Evolutionary conservation across 2,888 invertebrate species (phyloP), one percentile per base, ranked within the genome.

Genomic region (Drosophila trichaetosa): DNA sequence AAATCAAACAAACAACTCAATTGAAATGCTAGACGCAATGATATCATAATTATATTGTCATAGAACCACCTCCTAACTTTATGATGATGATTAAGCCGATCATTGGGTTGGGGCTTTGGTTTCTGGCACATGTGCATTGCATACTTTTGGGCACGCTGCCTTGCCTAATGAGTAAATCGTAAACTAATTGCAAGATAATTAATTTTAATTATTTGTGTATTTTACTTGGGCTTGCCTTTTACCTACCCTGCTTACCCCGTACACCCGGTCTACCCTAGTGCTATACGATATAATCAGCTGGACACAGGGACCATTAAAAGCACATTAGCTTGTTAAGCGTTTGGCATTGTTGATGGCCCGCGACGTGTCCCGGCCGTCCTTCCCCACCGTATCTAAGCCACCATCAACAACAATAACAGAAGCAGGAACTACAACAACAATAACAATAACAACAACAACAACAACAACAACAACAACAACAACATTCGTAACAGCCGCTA

Each of bases 181-280:
- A 80, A 88, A 86, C 89, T 86, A 86, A 86, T 86, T 86, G 86
- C 86, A 80, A 82, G 89, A 88, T 86, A 86, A 86, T 86, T 86
- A 86, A 86, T 88, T 86, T 88, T 88, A 88, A 86, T 86, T 86
- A 86, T 86, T 86, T 86, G 87, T 88, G 84, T 86, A 86, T 86
- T 88, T 86, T 82, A 86, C 86, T 86, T 71, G 42, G 40, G 42
- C 48, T 56, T 53, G 49, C 51, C 59, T 61, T 62, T 38, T 13
- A 51, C 51, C 29, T 10, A 7, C 31, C 33, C 16, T 13, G 33
- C 46, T 40, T 48, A n/a, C 7, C 54, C 36, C 61, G 36, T 8
- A 4, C 1, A 34, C 51, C 40, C n/a, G 21, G 16, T 29, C 53
- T 21, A 40, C 27, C 21, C 7, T 18, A 16, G 38, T 38, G 59